Percentiles rank a stretch among this genome's conserved stretches.
Evolutionary conservation across 1,140 invertebrate genomes (phyloP).

Genomic region (Asobara japonica): DNA sequence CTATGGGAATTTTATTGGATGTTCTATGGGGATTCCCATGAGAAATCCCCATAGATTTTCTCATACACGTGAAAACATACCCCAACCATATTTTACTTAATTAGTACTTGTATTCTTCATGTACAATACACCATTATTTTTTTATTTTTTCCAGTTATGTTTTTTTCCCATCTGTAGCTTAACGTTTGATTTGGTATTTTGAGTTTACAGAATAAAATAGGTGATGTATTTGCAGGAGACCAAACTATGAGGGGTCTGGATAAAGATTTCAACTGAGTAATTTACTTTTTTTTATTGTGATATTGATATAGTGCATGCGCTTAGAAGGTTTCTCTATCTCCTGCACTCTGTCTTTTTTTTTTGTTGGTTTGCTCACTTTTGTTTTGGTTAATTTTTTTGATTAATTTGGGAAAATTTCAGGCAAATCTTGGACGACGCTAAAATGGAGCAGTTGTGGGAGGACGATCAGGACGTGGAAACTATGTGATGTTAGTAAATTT

Average conservation of each 20-base stretch:
- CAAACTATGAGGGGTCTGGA: constrained; percentile 3
- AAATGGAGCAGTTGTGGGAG: constrained; percentile 24
- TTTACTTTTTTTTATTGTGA: background rate
- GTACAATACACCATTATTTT: background rate
- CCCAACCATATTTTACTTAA: background rate
- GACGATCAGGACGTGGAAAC: constrained; percentile 21
- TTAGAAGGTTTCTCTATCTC: background rate
- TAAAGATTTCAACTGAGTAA: background rate
- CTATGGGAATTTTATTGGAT: too few relatives aligned
- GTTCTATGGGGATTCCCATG: too few relatives aligned
- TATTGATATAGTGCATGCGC: background rate
- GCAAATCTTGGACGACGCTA: constrained; percentile 25
- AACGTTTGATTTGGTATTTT: too few relatives aligned
- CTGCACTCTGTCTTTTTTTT: background rate
- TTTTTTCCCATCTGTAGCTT: too few relatives aligned
- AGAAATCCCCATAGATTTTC: too few relatives aligned
- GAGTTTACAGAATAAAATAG: background rate
- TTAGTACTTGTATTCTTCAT: background rate
- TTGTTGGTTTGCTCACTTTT: background rate
- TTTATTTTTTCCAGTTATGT: too few relatives aligned
- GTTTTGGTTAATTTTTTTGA: background rate
- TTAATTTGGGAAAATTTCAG: constrained; percentile 18
- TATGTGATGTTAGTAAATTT: constrained; percentile 5
- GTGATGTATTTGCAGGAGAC: constrained; percentile 8
- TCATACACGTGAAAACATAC: too few relatives aligned